Evolutionary conservation across 2,888 invertebrate species (phyloP).

Genomic region (Dynastes grantii): DNA sequence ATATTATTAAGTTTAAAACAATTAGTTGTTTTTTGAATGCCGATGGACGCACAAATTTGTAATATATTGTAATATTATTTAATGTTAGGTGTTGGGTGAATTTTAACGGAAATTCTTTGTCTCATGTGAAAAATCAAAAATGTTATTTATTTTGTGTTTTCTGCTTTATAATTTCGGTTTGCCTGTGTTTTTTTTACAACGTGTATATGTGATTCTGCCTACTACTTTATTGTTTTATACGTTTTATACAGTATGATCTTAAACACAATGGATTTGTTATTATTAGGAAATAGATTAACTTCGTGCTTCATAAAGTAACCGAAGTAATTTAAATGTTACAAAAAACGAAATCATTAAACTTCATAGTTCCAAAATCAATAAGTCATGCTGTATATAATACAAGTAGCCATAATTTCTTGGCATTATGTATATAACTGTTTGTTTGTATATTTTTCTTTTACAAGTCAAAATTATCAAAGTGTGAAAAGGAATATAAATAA

Average conservation of each 20-base stretch:
- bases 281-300: too few relatives aligned
- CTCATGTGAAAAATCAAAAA: slow-evolving; percentile 42
- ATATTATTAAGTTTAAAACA: slow-evolving; percentile 52
- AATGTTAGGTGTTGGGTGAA: slow-evolving; percentile 55
- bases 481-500: slow-evolving; percentile 37
- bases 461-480: slow-evolving; percentile 32
- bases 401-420: slow-evolving; percentile 42
- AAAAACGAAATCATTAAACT: too few relatives aligned
- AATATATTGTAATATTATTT: slow-evolving; percentile 55
- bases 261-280: not conserved
- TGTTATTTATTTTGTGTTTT: slow-evolving; percentile 47
- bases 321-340: too few relatives aligned
- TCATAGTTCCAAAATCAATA: too few relatives aligned
- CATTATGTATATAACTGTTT: slow-evolving; percentile 49
- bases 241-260: slow-evolving; percentile 42
- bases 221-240: slow-evolving; percentile 41
- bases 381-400: slow-evolving; percentile 43
- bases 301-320: too few relatives aligned
- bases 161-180: slow-evolving; percentile 38
- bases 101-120: slow-evolving; percentile 37
- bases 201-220: slow-evolving; percentile 43
- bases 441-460: slow-evolving; percentile 46
- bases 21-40: slow-evolving; percentile 49
- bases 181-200: slow-evolving; percentile 34
- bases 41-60: slow-evolving; percentile 53